Base-by-base conservation (phyloP, 2,888 invertebrate genomes). In the Crossocerus cetratus region DNA sequence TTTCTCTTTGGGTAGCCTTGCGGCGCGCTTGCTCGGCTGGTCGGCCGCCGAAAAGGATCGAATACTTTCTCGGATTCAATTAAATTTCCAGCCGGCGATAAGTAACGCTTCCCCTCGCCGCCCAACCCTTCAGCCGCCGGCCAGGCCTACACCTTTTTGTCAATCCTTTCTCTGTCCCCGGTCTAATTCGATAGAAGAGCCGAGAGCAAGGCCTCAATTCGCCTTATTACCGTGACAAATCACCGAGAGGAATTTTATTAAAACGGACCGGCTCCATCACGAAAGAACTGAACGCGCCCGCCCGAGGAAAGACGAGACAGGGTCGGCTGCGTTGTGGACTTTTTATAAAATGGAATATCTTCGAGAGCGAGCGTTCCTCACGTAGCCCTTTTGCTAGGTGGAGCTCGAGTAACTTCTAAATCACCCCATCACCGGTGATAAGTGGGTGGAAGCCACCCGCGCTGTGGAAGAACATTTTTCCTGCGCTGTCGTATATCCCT, bases 11-110 rank as follows among this genome's bases (percentile, higher is more conserved):
- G 43, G n/a, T 62, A 43, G 20, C 43, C 42, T 43, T 57, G 66
- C 70, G 68, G 54, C 68, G 43, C 64, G 42, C 60, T 32, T 11
- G 23, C 54, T 53, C 32, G 32, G 1, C 32, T 32, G 32, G 32
- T 11, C 32, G 32, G 32, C 32, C 32, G 32, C 49, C 49, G 16
- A 8, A 57, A 65, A 63, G 65, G 65, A 75, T 74, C 74, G 74
- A 69, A 65, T 65, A 56, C 74, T 69, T 32, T 59, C 59, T 74
- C 43, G 43, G 59, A 65, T 74, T 60, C 60, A 73, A 74, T 73
- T 60, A 74, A 68, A 68, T 74, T 65, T 62, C 22, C 44, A 22
- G 20, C 22, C 16, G 20, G 20, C 57, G 32, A 68, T 72, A 44
- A 45, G 20, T 45, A 43, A 45, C 59, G 67, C 44, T 32, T 32